Evolutionary conservation across 2,888 invertebrate genomes (phyloP).

Genomic region (Hermodice carunculata): DNA sequence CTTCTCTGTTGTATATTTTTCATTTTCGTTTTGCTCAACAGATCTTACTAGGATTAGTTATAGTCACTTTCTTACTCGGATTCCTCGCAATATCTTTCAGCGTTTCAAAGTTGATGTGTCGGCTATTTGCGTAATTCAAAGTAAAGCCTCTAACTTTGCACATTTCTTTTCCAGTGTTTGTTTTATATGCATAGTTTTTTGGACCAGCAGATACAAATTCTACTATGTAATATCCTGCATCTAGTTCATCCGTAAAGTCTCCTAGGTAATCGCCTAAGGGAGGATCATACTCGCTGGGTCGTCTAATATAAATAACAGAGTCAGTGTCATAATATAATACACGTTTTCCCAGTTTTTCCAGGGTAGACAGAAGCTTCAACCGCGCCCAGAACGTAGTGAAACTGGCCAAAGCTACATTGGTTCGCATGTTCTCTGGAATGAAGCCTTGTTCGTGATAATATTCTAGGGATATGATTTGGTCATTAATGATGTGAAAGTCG

Average conservation of each 20-base stretch:
- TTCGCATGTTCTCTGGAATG: neutral
- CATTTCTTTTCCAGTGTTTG: conserved; percentile 18
- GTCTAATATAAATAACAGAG: conserved; percentile 53
- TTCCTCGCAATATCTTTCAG: no score
- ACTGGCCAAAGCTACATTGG: conserved; percentile 52
- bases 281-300: conserved; percentile 9
- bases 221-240: conserved; percentile 47
- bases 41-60: no score
- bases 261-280: conserved; percentile 28
- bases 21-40: no score
- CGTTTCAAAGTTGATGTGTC: conserved; percentile 40
- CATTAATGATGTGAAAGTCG: neutral
- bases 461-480: neutral
- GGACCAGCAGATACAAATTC: conserved; percentile 14
- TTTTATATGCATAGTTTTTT: conserved; percentile 27
- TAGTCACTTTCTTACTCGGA: no score
- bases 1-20: no score
- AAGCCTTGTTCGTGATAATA: neutral
- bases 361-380: conserved; percentile 55
- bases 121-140: conserved; percentile 34
- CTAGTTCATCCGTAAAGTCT: conserved; percentile 39
- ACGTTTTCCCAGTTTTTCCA: conserved; percentile 53
- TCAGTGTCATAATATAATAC: conserved; percentile 67
- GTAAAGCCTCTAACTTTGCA: conserved; percentile 50
- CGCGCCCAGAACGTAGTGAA: conserved; percentile 64